Evolutionary conservation across 2,888 invertebrate genomes (phyloP), one percentile per base, ranked within the genome.

Genomic region (Leptarthrus brevirostris): DNA sequence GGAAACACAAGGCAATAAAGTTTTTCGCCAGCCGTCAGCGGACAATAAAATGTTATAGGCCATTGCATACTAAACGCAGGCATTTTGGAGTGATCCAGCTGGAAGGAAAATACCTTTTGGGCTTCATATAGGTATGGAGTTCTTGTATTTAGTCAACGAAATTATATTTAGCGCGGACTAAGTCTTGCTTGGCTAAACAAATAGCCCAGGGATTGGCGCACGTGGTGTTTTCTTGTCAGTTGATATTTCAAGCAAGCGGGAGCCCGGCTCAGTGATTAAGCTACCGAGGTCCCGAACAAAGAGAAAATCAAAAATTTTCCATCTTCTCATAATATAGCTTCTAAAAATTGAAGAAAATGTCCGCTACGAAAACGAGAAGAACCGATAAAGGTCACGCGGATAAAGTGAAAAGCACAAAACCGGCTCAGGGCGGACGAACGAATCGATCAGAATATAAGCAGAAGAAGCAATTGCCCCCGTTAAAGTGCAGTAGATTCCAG

Each of bases 391-490:
- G 64, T 64, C 64, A 24, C 64, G 12, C 16, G 24, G 44, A 47
- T 40, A 3, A 40, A 40, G 40, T 40, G 6, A n/a, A n/a, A 8
- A 40, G 40, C 1, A 40, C 26, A n/a, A n/a, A 44, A 20, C 22
- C 22, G 26, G 40, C 40, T 40, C 16, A 24, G 22, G 16, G 14
- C 24, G 47, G 40, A 40, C n/a, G 40, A 40, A 44, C 24, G n/a
- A 47, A 40, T 44, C 64, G n/a, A 58, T 16, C 36, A 36, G 36
- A 20, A 58, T n/a, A n/a, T 36, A 64, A 64, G 52, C 69, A 69
- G 69, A 69, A 52, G 69, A 26, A 52, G n/a, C 64, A 47, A 69
- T 69, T 30, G 69, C 69, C 69, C 69, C 52, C 69, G 52, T 69
- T 69, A 30, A 52, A 52, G 26, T 69, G 52, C 20, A 34, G 30